Evolutionary conservation across 2,113 vertebrate species (phyloP).

Genomic region (Pachyramphus minor): DNA sequence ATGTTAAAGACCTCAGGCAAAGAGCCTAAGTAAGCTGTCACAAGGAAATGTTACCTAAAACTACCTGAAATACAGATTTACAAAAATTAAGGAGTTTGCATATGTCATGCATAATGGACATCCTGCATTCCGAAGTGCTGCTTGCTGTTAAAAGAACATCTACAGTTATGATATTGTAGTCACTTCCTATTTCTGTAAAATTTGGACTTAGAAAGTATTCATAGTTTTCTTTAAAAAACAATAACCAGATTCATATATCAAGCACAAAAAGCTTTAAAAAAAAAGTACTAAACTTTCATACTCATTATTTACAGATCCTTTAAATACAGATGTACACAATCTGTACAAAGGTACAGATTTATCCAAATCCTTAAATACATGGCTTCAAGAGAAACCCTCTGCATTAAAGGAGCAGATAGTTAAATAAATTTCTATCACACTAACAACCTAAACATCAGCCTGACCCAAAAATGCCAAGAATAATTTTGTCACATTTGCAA

Average conservation of each 20-base stretch:
- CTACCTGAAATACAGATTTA: neutral
- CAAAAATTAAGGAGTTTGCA: neutral
- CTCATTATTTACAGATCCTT: neutral
- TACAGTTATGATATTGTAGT: neutral
- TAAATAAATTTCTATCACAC: neutral
- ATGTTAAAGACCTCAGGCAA: neutral
- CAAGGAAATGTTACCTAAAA: neutral
- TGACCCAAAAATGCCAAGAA: constrained; percentile 51
- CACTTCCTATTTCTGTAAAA: neutral
- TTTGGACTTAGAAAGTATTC: neutral
- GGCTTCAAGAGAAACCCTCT: neutral
- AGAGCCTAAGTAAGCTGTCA: neutral
- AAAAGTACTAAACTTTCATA: neutral
- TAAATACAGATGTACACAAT: neutral
- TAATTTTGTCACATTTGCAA: constrained; percentile 29
- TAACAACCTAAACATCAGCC: neutral
- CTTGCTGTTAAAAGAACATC: neutral
- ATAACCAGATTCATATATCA: neutral
- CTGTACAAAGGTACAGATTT: neutral
- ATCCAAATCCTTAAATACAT: accelerated
- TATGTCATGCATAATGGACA: neutral
- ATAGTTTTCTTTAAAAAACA: neutral
- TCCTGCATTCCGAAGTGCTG: neutral
- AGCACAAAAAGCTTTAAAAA: neutral
- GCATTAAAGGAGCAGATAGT: neutral